Percentiles rank a stretch among this genome's conserved stretches.
phyloP scores from a whole-genome alignment of 2,888 invertebrate genomes.

The Timandra comae region DNA sequence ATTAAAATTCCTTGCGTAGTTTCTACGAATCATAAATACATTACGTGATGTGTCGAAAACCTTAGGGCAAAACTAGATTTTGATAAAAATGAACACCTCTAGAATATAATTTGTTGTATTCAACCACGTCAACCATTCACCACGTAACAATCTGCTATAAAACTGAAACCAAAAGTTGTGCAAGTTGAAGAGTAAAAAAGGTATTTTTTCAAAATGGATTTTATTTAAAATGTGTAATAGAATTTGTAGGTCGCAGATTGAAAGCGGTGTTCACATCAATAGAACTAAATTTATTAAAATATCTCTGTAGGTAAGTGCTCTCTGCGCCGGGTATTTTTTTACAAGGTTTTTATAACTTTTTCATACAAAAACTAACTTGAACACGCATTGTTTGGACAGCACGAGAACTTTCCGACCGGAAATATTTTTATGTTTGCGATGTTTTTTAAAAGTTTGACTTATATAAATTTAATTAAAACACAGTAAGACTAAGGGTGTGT shows the following conservation, averaged over 20 bases:
- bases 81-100: too few species aligned
- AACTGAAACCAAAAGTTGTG: too few species aligned
- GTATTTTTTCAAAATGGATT: constrained; percentile 6
- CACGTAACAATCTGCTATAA: too few species aligned
- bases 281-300: constrained; percentile 8
- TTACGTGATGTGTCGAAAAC: too few species aligned
- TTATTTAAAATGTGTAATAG: constrained; percentile 7
- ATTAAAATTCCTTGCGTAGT: too few species aligned
- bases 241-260: constrained; percentile 5
- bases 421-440: background rate
- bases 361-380: constrained; percentile 6
- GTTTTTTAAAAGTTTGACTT: background rate
- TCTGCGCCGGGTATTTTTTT: constrained; percentile 2
- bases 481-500: too few species aligned
- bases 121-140: too few species aligned
- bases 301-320: constrained; percentile 2
- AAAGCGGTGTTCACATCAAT: background rate
- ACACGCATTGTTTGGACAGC: constrained; percentile 7
- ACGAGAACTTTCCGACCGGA: constrained; percentile 1
- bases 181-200: too few species aligned
- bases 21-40: too few species aligned
- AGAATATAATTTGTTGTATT: too few species aligned
- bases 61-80: too few species aligned
- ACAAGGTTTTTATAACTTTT: constrained; percentile 3
- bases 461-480: too few species aligned